phyloP scores from a whole-genome alignment of 2,888 invertebrate species.

The Branchellion lobata region DNA sequence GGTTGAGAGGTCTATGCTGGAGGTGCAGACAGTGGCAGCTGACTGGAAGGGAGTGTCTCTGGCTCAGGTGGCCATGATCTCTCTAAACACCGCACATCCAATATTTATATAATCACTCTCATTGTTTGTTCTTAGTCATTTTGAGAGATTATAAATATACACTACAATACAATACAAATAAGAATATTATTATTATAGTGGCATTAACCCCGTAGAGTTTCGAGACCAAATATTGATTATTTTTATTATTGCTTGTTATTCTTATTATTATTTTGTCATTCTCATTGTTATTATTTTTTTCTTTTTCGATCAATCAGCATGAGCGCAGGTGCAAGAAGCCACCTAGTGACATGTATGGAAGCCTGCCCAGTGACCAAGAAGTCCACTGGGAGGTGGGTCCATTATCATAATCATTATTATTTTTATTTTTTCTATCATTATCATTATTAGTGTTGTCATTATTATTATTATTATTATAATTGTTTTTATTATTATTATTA shows the following conservation, averaged over 20 bases:
- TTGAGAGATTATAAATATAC: no score
- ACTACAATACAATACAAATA: no score
- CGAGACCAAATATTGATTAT: no score
- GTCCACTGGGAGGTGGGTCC: slow-evolving; percentile 27
- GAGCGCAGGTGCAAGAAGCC: not conserved
- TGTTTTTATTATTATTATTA: no score
- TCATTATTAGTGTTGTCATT: no score
- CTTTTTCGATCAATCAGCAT: slow-evolving; percentile 4
- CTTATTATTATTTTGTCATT: not conserved
- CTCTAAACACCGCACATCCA: no score
- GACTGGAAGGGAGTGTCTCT: slow-evolving; percentile 68
- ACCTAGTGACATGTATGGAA: not conserved
- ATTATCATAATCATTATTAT: no score
- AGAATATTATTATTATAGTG: not conserved
- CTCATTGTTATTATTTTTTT: not conserved
- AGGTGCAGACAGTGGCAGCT: slow-evolving; percentile 82
- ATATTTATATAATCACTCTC: no score
- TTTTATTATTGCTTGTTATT: not conserved
- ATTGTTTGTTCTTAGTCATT: no score
- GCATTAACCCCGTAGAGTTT: no score
- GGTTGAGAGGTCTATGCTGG: slow-evolving; percentile 81
- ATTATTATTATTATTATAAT: no score
- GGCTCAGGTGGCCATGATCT: slow-evolving; percentile 26
- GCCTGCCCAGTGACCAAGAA: not conserved
- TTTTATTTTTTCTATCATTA: no score